phyloP scores from a whole-genome alignment of 2,888 invertebrate species.

The Eretmocerus hayati region DNA sequence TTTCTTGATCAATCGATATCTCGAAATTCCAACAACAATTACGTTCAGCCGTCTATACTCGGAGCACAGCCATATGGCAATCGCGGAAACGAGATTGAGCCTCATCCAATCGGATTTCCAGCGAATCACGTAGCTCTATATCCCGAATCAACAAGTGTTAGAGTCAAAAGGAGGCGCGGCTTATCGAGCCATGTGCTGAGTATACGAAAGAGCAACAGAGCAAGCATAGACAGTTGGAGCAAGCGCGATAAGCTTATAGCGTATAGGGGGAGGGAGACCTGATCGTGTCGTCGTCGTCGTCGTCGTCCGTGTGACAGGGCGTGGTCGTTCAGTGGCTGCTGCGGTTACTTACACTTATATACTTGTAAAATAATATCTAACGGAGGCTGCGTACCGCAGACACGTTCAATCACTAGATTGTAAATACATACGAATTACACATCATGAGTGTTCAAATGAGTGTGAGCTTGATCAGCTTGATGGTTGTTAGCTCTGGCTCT shows the following conservation, averaged over 20 bases:
- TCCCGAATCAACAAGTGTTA: neutral
- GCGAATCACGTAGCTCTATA: neutral
- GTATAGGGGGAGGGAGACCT: neutral
- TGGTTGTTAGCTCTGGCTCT: too few species aligned
- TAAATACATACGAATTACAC: too few species aligned
- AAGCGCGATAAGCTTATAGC: slow-evolving; percentile 15
- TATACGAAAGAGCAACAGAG: slow-evolving; percentile 13
- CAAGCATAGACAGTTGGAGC: neutral
- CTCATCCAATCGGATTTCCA: neutral
- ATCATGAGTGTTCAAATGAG: too few species aligned
- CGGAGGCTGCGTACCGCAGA: too few species aligned
- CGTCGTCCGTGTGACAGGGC: neutral
- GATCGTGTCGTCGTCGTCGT: too few species aligned
- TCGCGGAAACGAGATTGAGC: neutral
- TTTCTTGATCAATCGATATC: too few species aligned
- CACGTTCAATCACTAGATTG: too few species aligned
- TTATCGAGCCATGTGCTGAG: slow-evolving; percentile 10
- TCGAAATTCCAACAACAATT: too few species aligned
- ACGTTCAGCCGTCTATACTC: too few species aligned
- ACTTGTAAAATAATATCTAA: too few species aligned
- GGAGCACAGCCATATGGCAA: too few species aligned
- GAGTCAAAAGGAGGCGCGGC: slow-evolving; percentile 21
- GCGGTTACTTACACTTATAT: neutral
- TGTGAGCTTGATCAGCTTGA: too few species aligned
- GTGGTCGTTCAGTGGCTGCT: neutral